Base-by-base conservation (phyloP, 2,113 vertebrate genomes). In the Chaetodon trifascialis region DNA sequence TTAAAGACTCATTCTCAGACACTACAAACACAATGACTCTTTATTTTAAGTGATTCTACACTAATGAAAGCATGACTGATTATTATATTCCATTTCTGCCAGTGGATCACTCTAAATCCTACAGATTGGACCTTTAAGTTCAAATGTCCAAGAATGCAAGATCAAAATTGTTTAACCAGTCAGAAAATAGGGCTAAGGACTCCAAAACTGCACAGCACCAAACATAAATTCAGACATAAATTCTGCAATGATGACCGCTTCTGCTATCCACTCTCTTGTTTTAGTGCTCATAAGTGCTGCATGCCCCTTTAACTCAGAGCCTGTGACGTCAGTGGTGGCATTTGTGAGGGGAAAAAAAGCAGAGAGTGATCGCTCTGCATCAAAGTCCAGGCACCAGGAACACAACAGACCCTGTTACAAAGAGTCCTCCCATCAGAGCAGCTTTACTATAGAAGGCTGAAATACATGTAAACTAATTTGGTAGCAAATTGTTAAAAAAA, bases 221-320 rank as follows among this genome's bases (percentile, higher is more conserved):
- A 7, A 30, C 5, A 42, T n/a, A 2, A 15, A 34, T 30, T 65
- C 23, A 42, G 11, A 36, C 30, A 30, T 30, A 30, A 9, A 63
- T 10, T 47, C 51, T 3, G 7, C 19, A 46, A 7, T 0, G 1
- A 30, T 30, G 47, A 25, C n/a, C 47, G 10, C 23, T 34, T 55
- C 38, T 25, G 14, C 51, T n/a, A n/a, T 17, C 74, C 30, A 9
- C 2, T 15, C 14, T 15, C 25, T 4, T 25, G 25, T 17, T 17
- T 21, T 62, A 40, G 40, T 10, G 42, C 17, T 63, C 47, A 42
- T 9, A 56, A 58, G 17, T 65, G 73, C 63, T 44, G 30, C 36
- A 67, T 67, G 60, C 70, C 79, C 72, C 82, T 88, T 90, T 86
- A 89, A 89, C 40, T 21, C 55, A 17, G 8, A 67, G 71, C 25